Base-by-base conservation (phyloP, 2,797 vertebrate species). In the Paguma larvata region DNA sequence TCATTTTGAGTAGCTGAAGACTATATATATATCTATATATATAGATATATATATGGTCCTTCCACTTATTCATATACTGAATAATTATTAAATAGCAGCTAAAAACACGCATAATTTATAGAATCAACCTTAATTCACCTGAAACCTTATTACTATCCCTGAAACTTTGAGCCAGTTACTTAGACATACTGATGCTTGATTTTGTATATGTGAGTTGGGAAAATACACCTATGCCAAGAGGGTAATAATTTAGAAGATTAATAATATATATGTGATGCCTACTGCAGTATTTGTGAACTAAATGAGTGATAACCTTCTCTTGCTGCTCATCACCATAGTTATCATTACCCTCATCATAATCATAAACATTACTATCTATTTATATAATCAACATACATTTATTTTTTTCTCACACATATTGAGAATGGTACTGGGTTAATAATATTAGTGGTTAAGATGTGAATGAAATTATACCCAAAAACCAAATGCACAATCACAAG, bases 71-170 rank as follows among this genome's bases (percentile, higher is more conserved):
- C 23, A 82, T 44, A 82, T 75, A 10, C 46, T 65, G 19, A 80
- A 83, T 77, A 88, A 56, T 67, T 10, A 79, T 25, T 63, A 70
- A 70, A 77, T 10, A 44, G 48, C 59, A 83, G 1, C 11, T 84
- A 70, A 78, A 89, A 83, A 94, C 67, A 82, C 12, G 70, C 6
- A 5, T 16, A 75, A 86, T 75, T 59, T 94, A 86, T 51, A 91
- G 32, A 75, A 38, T 87, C 59, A 44, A 23, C 25, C 16, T 9
- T 32, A 73, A 44, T 87, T 51, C 68, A n/a, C 19, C 19, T 46
- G 16, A 84, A 92, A 56, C 70, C 34, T 68, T 85, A 21, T 38
- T 48, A 70, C 32, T 38, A 2, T 79, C 8, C 11, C 16, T 79
- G 34, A 85, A 85, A 79, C 34, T 53, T 56, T 65, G 63, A 77